A percentile compares a stretch with the other conserved stretches of the same genome.
These are phyloP conservation scores for Saccostrea cuccullata DNA, from an alignment of 1,140 invertebrate genomes.

Conservation along the genomic window DNA sequence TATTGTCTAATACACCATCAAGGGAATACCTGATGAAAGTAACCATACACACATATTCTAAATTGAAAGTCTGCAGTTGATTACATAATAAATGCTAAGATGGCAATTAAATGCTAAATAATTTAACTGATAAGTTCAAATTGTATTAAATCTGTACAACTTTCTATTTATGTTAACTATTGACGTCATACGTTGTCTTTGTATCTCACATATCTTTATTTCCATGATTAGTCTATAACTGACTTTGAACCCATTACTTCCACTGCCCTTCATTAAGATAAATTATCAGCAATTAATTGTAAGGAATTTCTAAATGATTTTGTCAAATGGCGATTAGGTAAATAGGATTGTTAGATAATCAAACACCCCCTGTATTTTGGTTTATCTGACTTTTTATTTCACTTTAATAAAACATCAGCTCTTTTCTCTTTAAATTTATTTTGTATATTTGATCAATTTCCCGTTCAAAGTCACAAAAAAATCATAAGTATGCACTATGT, in stretches of 20 bases:
- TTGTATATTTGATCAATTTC: too few species aligned
- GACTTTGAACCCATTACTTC: background rate
- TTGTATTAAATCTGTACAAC: background rate
- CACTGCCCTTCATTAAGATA: background rate
- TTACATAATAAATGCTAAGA: too few species aligned
- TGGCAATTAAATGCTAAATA: background rate
- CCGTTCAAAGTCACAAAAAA: too few species aligned
- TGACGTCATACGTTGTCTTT: background rate
- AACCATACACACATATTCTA: too few species aligned
- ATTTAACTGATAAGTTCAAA: background rate
- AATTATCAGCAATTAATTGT: constrained; percentile 12
- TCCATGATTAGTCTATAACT: background rate
- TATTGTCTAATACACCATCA: too few species aligned
- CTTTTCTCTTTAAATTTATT: too few species aligned
- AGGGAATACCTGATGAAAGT: too few species aligned
- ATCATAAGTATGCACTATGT: too few species aligned
- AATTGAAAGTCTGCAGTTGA: too few species aligned
- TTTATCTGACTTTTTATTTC: background rate
- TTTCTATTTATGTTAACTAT: background rate
- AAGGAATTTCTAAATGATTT: background rate
- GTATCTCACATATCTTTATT: background rate
- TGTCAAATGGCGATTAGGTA: background rate
- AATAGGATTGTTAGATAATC: background rate
- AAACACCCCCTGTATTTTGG: background rate
- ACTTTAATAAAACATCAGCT: background rate